Conservation (phyloP, 2,113 vertebrate species). For the Indicator indicator region DNA sequence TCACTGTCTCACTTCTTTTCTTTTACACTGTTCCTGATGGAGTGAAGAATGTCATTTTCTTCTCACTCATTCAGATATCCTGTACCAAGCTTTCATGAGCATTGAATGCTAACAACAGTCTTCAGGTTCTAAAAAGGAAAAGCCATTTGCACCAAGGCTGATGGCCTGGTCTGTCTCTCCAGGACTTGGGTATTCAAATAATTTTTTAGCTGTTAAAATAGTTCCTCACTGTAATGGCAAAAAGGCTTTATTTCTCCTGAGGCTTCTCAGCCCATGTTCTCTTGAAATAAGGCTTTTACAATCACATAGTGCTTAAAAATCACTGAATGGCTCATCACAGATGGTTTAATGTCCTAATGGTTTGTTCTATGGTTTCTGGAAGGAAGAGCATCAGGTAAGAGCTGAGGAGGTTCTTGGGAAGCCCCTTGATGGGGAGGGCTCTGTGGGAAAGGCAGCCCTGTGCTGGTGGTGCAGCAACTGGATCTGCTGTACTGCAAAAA, state of each 20-base stretch:
- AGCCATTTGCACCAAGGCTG: accelerated
- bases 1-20: neutral
- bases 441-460: neutral
- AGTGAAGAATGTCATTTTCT: neutral
- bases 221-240: neutral
- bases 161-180: neutral
- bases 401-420: neutral
- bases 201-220: neutral
- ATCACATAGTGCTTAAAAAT: neutral
- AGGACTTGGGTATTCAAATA: neutral
- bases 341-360: too few species aligned
- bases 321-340: neutral
- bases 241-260: neutral
- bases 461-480: neutral
- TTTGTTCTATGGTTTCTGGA: neutral
- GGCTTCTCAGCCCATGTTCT: neutral
- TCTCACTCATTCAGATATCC: neutral
- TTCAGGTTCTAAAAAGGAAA: neutral
- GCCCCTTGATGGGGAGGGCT: neutral
- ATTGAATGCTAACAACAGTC: neutral
- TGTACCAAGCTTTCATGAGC: neutral
- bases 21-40: neutral
- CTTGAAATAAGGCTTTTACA: too few species aligned
- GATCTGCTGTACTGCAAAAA: neutral
- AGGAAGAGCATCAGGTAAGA: neutral